Percentiles rank a stretch among this genome's conserved stretches.
These are phyloP conservation scores for Tenthredo distinguenda DNA, from an alignment of 2,888 invertebrate genomes.

Conservation along the genomic window DNA sequence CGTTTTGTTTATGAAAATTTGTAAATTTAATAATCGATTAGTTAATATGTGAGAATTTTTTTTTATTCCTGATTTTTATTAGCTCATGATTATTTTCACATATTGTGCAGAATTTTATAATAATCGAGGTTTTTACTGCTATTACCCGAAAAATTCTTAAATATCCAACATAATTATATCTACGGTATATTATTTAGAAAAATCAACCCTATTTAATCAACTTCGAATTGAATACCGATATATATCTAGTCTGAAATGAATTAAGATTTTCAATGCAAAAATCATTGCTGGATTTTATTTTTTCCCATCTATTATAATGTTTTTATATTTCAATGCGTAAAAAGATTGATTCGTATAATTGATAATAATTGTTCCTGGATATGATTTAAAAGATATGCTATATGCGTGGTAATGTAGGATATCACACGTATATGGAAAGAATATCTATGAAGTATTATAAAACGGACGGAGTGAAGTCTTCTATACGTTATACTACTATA, in stretches of 20 bases:
- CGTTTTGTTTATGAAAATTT: conserved; percentile 36
- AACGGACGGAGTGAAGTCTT: conserved; percentile 26
- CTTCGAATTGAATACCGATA: not conserved
- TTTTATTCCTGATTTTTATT: not conserved
- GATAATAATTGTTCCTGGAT: not conserved
- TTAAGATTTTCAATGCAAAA: not conserved
- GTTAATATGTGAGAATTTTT: not conserved
- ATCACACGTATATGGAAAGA: not conserved
- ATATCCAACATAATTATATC: not conserved
- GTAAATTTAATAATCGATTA: conserved; percentile 2
- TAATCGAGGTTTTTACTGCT: not conserved
- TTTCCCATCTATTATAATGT: not conserved
- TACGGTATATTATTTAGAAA: too few relatives aligned
- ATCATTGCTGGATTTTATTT: not conserved
- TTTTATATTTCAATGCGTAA: not conserved
- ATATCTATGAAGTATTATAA: conserved; percentile 8
- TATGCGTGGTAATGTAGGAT: not conserved
- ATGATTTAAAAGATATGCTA: not conserved
- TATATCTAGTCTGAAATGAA: not conserved
- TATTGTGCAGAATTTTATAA: not conserved
- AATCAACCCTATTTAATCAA: not conserved
- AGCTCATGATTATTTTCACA: not conserved
- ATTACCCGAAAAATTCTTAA: not conserved
- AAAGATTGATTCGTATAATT: not conserved
- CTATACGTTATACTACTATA: not conserved